phyloP scores from a whole-genome alignment of 2,888 invertebrate species.

The Nymphalis polychloros region DNA sequence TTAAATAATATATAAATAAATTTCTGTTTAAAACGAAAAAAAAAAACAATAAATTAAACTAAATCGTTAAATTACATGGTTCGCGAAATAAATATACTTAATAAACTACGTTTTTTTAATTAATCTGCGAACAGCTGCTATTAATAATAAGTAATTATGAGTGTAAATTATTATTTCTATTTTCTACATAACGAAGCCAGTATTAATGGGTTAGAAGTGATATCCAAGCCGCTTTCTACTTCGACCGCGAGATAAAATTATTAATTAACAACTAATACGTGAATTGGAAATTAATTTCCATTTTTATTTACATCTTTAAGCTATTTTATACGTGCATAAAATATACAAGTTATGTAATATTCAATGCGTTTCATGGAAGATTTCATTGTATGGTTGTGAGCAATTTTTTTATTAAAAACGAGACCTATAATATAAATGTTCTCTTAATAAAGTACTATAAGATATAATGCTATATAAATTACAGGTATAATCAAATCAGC shows the following conservation, averaged over 20 bases:
- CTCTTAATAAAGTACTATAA: too few relatives aligned
- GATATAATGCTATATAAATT: too few relatives aligned
- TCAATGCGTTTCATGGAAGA: too few relatives aligned
- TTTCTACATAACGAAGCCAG: conserved; percentile 1
- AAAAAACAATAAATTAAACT: too few relatives aligned
- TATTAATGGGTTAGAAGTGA: conserved; percentile 11
- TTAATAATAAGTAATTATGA: conserved; percentile 2
- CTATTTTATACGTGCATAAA: not conserved
- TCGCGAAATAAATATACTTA: not conserved
- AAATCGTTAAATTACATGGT: conserved; percentile 4
- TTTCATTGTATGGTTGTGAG: too few relatives aligned
- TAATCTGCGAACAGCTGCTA: not conserved
- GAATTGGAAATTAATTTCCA: not conserved
- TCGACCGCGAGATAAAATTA: conserved; percentile 2
- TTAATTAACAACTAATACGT: not conserved
- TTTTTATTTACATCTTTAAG: not conserved
- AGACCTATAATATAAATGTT: too few relatives aligned
- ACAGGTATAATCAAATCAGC: too few relatives aligned
- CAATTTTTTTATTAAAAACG: too few relatives aligned
- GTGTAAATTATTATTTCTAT: conserved; percentile 1
- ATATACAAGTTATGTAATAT: too few relatives aligned
- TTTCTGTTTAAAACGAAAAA: too few relatives aligned
- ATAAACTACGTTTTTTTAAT: conserved; percentile 7
- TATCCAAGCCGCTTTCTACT: conserved; percentile 15
- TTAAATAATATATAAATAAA: too few relatives aligned